Conservation (phyloP, 2,888 invertebrate species). For the Trachelus stipa region DNA sequence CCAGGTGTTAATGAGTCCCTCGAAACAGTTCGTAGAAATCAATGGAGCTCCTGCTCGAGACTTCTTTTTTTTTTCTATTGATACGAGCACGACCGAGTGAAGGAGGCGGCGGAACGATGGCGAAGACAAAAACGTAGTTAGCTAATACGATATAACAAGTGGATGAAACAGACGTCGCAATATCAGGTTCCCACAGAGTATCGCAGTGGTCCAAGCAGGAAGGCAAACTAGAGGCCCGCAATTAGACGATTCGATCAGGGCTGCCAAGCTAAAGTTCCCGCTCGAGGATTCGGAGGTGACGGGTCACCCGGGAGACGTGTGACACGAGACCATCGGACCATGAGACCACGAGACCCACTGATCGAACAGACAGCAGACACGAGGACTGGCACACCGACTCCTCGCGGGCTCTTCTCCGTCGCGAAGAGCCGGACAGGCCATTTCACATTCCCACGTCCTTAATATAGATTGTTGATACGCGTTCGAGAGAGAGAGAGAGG, state of each 20-base stretch:
- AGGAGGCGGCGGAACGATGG: not conserved
- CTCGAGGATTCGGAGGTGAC: constrained; percentile 1
- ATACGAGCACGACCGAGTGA: not conserved
- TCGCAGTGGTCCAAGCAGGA: not conserved
- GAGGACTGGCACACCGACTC: constrained; percentile 28
- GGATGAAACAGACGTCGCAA: not conserved
- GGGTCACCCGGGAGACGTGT: constrained; percentile 28
- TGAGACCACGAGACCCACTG: not conserved
- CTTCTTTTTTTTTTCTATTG: not conserved
- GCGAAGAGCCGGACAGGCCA: constrained; percentile 44
- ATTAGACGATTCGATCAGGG: not conserved
- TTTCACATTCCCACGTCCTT: constrained; percentile 62
- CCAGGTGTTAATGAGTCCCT: constrained; percentile 31
- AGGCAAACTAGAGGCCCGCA: not conserved
- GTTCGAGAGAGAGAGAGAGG: constrained; percentile 34
- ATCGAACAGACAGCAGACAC: constrained; percentile 20
- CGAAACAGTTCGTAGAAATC: constrained; percentile 6
- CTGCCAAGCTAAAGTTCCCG: not conserved
- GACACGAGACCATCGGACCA: constrained; percentile 12
- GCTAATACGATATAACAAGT: not conserved
- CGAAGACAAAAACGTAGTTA: not conserved
- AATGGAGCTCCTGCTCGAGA: not conserved
- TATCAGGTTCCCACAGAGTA: not conserved
- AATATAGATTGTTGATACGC: constrained; percentile 59
- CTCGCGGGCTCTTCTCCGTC: constrained; percentile 22